A percentile compares a stretch with the other conserved stretches of the same genome.
phyloP scores from a whole-genome alignment of 1,140 invertebrate species.

The Tribolium castaneum region DNA sequence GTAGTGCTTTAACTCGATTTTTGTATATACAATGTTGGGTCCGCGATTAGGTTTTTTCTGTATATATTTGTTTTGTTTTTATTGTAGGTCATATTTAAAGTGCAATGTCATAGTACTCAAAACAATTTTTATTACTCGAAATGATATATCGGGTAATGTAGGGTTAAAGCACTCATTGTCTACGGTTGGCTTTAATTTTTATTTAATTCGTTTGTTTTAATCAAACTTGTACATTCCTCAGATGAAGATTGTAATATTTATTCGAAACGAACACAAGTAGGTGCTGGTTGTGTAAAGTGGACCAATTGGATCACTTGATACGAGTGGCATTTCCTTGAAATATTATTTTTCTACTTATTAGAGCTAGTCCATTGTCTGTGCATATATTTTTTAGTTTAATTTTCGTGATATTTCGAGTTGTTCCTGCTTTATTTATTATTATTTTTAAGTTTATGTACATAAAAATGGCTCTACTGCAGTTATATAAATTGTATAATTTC shows the following conservation, averaged over 20 bases:
- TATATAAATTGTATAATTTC: slow-evolving; percentile 23
- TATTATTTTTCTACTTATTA: slow-evolving; percentile 44
- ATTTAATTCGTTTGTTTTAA: not conserved
- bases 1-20: slow-evolving; percentile 49
- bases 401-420: slow-evolving; percentile 37
- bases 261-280: slow-evolving; percentile 8
- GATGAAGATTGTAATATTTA: slow-evolving; percentile 26
- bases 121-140: slow-evolving; percentile 6
- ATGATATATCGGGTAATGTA: not conserved
- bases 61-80: slow-evolving; percentile 18
- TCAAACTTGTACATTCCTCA: slow-evolving; percentile 17
- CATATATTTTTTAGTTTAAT: slow-evolving; percentile 24
- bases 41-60: not conserved
- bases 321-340: not conserved
- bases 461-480: slow-evolving; percentile 31
- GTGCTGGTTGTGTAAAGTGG: too few species aligned
- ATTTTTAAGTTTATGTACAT: slow-evolving; percentile 33
- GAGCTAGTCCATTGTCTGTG: slow-evolving; percentile 36
- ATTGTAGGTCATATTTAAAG: slow-evolving; percentile 1
- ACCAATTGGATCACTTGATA: not conserved
- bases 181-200: slow-evolving; percentile 8
- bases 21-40: slow-evolving; percentile 20
- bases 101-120: slow-evolving; percentile 35
- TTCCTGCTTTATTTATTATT: slow-evolving; percentile 32
- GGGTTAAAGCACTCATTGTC: not conserved